Evolutionary conservation across 2,797 vertebrate genomes (phyloP).

Genomic region (Phalanger gymnotis): DNA sequence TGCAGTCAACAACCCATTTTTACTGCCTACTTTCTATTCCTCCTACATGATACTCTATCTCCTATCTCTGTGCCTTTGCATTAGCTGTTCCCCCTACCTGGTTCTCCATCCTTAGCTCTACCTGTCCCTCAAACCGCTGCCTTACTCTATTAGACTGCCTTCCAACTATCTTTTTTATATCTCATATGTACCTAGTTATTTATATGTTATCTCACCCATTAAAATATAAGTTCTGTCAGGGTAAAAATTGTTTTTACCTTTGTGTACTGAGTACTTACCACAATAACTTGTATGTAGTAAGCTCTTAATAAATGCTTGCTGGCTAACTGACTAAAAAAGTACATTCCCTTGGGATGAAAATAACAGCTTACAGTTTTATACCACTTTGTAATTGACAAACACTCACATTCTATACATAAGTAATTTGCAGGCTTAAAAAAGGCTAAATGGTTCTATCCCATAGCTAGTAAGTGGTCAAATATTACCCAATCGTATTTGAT

Average conservation of each 20-base stretch:
- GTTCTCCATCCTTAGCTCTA: neutral
- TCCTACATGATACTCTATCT: neutral
- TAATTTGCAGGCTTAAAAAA: neutral
- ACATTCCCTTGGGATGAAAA: constrained; percentile 42
- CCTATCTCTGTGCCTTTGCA: neutral
- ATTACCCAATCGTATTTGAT: constrained; percentile 20
- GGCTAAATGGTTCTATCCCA: neutral
- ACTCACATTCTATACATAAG: neutral
- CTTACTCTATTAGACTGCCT: no score
- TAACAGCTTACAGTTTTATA: neutral
- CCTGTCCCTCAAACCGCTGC: no score
- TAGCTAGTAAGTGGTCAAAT: neutral
- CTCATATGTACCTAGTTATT: no score
- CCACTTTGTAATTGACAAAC: neutral
- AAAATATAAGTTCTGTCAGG: no score
- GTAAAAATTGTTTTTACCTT: no score
- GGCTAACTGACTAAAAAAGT: neutral
- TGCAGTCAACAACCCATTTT: neutral
- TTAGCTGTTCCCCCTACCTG: neutral
- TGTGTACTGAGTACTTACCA: no score
- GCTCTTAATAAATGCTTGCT: neutral
- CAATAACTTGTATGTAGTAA: neutral
- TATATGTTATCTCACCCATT: no score
- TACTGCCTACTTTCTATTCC: neutral
- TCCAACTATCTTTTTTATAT: no score